Evolutionary conservation across 2,888 invertebrate species (phyloP), one percentile per base, ranked within the genome.

Genomic region (Celastrina argiolus): DNA sequence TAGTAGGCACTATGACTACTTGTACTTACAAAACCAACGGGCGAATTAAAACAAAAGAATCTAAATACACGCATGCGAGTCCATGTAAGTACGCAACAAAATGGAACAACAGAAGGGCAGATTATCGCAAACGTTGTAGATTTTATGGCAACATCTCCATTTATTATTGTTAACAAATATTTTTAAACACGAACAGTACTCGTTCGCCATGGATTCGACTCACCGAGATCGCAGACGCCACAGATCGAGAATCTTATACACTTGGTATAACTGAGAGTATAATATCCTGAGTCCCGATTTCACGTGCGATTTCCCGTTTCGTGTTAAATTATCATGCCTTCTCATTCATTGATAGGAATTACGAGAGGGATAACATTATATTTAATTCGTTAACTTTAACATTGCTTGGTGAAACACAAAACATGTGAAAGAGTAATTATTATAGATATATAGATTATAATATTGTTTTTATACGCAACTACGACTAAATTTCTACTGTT

Each of bases 171-270:
- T 26, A 51, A 51, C 51, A 28, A n/a, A 58, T n/a, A 31, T 31
- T 58, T 58, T 58, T 31, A 58, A 16, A 14, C 39, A 22, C 22
- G 61, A 63, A 31, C 66, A 28, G 39, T 72, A 74, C 75, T 58
- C 28, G 58, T 22, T 61, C 14, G 36, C 61, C 18, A 18, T 34
- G 59, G 31, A 26, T 51, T 61, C 2, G 71, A 77, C 76, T 78
- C 73, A 71, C 74, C 71, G 72, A 72, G 70, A 72, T 75, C 73
- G 73, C 73, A 74, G 73, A 70, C 73, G 73, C 73, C 72, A 70
- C 72, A 63, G 51, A 51, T 22, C 2, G 12, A 12, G 26, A 51
- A 51, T 36, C 5, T 22, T 51, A 26, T 51, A 51, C 4, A 51
- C 12, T 10, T 22, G 22, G 22, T 36, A 2, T 36, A 36, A 12